Evolutionary conservation across 2,888 invertebrate species (phyloP).

Genomic region (Trissoscelio sp.): DNA sequence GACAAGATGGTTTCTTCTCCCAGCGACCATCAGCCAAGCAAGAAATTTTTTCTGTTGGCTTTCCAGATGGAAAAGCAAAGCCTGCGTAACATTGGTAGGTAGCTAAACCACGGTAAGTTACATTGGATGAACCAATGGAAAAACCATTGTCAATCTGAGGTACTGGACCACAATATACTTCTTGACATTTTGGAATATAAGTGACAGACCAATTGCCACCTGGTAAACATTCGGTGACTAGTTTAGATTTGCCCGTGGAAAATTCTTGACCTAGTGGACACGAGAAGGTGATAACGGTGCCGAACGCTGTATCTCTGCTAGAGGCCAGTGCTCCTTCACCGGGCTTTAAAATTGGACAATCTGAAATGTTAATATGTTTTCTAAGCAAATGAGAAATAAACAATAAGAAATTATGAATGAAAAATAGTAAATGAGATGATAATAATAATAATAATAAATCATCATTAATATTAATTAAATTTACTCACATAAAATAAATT

Average conservation of each 20-base stretch:
- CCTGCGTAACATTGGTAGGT: conserved; percentile 99
- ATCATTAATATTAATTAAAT: neutral
- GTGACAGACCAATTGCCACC: conserved; percentile 96
- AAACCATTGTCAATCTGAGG: conserved; percentile 99
- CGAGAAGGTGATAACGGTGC: conserved; percentile 94
- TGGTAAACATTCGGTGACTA: conserved; percentile 93
- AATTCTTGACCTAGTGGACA: conserved; percentile 97
- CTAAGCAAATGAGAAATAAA: neutral
- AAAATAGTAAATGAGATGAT: too few species aligned
- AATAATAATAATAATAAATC: too few species aligned
- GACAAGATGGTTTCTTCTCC: conserved; percentile 96
- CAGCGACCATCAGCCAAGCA: conserved; percentile 95
- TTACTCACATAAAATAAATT: too few species aligned
- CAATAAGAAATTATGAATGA: neutral
- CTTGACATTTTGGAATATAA: conserved; percentile 97
- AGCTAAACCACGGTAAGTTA: conserved; percentile 96
- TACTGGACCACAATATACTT: conserved; percentile 98
- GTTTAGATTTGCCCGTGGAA: conserved; percentile 93
- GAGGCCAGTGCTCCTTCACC: conserved; percentile 95
- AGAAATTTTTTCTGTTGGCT: conserved; percentile 94
- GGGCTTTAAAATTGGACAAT: conserved; percentile 93
- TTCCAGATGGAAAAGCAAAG: conserved; percentile 95
- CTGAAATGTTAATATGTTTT: too few species aligned
- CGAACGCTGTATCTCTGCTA: conserved; percentile 95
- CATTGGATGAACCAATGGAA: conserved; percentile 97